Percentiles rank a stretch among this genome's conserved stretches.
Evolutionary conservation across 2,888 invertebrate genomes (phyloP).

Genomic region (Troides aeacus): DNA sequence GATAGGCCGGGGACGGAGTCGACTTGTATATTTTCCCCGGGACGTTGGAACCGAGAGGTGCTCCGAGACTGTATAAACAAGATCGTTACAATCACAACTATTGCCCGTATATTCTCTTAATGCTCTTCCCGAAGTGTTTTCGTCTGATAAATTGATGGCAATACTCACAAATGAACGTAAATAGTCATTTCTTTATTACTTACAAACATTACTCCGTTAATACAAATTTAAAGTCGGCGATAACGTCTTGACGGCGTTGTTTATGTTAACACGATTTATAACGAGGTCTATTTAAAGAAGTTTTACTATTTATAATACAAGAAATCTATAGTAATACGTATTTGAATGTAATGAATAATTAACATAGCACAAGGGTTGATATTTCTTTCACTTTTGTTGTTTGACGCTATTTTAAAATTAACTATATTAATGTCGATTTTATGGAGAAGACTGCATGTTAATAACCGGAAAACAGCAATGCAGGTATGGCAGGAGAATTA

Average conservation of each 20-base stretch:
- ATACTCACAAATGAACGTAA: conserved; percentile 32
- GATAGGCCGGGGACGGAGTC: conserved; percentile 40
- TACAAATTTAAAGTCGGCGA: conserved; percentile 12
- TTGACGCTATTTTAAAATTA: no score
- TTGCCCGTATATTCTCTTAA: conserved; percentile 65
- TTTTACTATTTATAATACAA: background rate
- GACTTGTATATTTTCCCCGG: conserved; percentile 40
- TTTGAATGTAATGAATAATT: no score
- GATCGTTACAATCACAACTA: conserved; percentile 70
- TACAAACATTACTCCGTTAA: conserved; percentile 22
- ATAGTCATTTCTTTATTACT: conserved; percentile 32
- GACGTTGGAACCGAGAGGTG: conserved; percentile 49
- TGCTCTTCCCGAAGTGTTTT: conserved; percentile 53
- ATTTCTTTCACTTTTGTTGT: no score
- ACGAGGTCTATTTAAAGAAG: background rate
- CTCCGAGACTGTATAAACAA: conserved; percentile 62
- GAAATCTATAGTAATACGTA: no score
- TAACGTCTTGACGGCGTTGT: background rate
- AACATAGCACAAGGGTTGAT: no score
- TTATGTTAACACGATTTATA: conserved; percentile 1
- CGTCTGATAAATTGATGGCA: conserved; percentile 49
- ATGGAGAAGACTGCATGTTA: no score
- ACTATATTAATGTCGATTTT: no score
- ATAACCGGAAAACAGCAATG: no score
- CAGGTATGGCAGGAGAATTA: no score